These are phyloP conservation scores for Calliopsis andreniformis DNA, from an alignment of 1,140 invertebrate species.

Conservation along the genomic window DNA sequence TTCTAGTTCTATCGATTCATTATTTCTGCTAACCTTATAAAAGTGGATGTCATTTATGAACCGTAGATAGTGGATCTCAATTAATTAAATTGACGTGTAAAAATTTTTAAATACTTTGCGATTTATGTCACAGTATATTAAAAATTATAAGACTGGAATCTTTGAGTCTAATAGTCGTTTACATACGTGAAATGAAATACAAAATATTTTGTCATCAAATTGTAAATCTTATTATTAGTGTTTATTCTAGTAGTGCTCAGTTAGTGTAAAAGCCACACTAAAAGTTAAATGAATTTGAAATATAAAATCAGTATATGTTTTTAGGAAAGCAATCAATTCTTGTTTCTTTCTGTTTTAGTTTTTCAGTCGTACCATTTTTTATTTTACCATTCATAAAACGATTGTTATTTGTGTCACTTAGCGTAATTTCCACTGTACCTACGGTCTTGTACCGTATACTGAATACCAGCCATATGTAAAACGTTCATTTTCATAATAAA, in stretches of 20 bases:
- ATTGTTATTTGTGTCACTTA: conserved; percentile 60
- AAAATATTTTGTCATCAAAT: conserved; percentile 37
- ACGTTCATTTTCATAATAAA: conserved; percentile 79
- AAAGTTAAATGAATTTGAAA: conserved; percentile 9
- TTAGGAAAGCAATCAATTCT: conserved; percentile 1
- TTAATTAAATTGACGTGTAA: background rate
- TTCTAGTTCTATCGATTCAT: background rate
- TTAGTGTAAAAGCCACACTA: conserved; percentile 41
- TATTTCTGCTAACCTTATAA: conserved; percentile 2
- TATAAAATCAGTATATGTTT: conserved; percentile 14
- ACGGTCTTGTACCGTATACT: conserved; percentile 45
- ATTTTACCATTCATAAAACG: conserved; percentile 55
- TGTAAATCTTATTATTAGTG: conserved; percentile 26
- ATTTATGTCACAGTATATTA: background rate
- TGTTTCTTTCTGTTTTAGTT: conserved; percentile 24
- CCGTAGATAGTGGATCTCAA: background rate
- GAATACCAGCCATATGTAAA: conserved; percentile 76
- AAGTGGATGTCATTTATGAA: background rate
- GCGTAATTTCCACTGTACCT: conserved; percentile 66
- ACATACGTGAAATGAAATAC: conserved; percentile 4
- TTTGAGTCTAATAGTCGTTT: conserved; percentile 26
- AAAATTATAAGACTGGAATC: conserved; percentile 44
- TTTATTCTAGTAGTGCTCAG: conserved; percentile 31
- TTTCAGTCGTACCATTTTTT: conserved; percentile 44
- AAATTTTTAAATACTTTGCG: background rate